Evolutionary conservation across 2,113 vertebrate species (phyloP).

Genomic region (Hyaena hyaena): DNA sequence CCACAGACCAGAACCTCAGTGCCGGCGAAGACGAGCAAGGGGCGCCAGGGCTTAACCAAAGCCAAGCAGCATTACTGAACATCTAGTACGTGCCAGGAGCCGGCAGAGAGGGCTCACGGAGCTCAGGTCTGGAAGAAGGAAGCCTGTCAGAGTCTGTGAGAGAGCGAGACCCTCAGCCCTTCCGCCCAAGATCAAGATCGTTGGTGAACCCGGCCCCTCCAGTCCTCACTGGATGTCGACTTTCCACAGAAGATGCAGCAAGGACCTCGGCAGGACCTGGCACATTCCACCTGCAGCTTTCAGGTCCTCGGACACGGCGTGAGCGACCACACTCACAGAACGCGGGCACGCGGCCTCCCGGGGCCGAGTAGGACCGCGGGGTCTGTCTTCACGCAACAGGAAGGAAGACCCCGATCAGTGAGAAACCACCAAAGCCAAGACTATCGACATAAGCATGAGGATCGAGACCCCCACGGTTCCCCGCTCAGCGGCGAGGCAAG

Average conservation of each 20-base stretch:
- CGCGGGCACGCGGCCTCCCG: not conserved
- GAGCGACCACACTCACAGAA: fast-evolving
- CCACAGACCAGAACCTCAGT: not conserved
- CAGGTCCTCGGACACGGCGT: fast-evolving
- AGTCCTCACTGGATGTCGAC: too few species aligned
- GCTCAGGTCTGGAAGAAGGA: not conserved
- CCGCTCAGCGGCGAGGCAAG: not conserved
- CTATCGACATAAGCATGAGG: not conserved
- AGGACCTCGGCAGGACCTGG: fast-evolving
- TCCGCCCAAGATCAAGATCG: not conserved
- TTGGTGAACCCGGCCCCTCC: too few species aligned
- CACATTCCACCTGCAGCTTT: not conserved
- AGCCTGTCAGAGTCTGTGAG: fast-evolving
- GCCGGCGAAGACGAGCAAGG: not conserved
- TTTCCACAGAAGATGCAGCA: not conserved
- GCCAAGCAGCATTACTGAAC: fast-evolving
- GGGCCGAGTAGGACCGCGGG: not conserved
- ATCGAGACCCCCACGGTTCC: not conserved
- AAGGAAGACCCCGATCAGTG: not conserved
- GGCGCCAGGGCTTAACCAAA: fast-evolving
- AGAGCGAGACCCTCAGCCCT: not conserved
- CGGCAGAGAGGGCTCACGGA: not conserved
- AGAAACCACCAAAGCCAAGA: not conserved
- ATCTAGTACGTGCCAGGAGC: fast-evolving
- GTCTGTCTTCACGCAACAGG: fast-evolving